phyloP scores from a whole-genome alignment of 2,113 vertebrate species.

The Trematomus loennbergii region DNA sequence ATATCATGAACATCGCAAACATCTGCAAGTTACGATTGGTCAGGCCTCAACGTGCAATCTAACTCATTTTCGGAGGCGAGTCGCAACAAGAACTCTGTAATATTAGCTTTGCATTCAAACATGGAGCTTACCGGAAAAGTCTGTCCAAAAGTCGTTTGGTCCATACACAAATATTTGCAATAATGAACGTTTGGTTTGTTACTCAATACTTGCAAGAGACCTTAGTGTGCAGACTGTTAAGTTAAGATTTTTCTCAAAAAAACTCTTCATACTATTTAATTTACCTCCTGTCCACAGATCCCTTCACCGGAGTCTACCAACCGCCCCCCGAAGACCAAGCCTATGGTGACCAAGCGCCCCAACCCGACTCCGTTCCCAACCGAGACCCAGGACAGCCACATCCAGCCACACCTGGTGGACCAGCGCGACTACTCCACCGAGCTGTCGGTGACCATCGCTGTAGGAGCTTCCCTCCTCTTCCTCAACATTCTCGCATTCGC shows the following conservation, averaged over 20 bases:
- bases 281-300: slow-evolving; percentile 72
- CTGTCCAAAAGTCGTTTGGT: not conserved
- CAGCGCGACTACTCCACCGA: slow-evolving; percentile 98
- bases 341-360: slow-evolving; percentile 86
- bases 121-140: not conserved
- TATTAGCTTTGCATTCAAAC: not conserved
- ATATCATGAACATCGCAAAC: too few relatives aligned
- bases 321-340: slow-evolving; percentile 91
- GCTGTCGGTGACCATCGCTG: slow-evolving; percentile 96
- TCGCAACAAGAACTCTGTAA: too few relatives aligned
- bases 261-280: not conserved
- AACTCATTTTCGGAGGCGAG: too few relatives aligned
- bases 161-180: not conserved
- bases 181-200: not conserved
- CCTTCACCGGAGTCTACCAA: slow-evolving; percentile 94
- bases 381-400: slow-evolving; percentile 92
- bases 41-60: too few relatives aligned
- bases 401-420: slow-evolving; percentile 96
- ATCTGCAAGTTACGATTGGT: too few relatives aligned
- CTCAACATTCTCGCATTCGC: slow-evolving; percentile 98
- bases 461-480: slow-evolving; percentile 96
- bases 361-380: slow-evolving; percentile 96
- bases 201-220: too few relatives aligned
- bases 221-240: too few relatives aligned
- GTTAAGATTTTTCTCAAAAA: too few relatives aligned